Evolutionary conservation across 2,797 vertebrate species (phyloP), one percentile per base, ranked within the genome.

Genomic region (Gila robusta): DNA sequence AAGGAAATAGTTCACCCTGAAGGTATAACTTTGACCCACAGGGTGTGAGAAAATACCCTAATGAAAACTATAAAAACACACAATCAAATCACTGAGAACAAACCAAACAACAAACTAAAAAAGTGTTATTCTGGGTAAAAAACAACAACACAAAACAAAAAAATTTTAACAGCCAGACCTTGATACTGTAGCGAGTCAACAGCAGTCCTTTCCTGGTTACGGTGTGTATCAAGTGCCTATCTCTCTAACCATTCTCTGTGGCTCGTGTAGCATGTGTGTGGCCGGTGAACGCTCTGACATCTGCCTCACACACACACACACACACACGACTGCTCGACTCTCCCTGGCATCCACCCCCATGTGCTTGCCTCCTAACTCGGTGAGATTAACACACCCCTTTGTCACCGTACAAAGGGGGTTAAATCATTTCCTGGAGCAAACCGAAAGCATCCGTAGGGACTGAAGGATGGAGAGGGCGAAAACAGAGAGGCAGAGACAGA

Each of bases 341-440:
- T 83, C 56, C 52, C 66, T 71, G 49, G 64, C 74, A 79, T 52
- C 79, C 89, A 90, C 91, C 90, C 90, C 90, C 77, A 90, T 93
- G 88, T 91, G 89, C 86, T 0, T 92, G 94, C 92, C 94, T 94
- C 93, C 90, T 89, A 94, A 94, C 91, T 88, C 92, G 88, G 89
- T 92, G 91, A 86, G 92, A 96, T 94, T 94, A 94, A 94, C 93
- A 93, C 67, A 73, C 90, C 92, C 93, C 96, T 87, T 95, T 96
- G 94, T 95, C 90, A 89, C 87, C 91, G 87, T 89, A 96, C 94
- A 96, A 96, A 94, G 89, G 91, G 80, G 91, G 92, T 94, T 95
- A 95, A 86, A 35, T 94, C 92, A 91, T 93, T 93, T 94, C 90
- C 92, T 91, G 76, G 37, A 90, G 92, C 91, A 77, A 76, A 79